Base-by-base conservation (phyloP, 2,888 invertebrate genomes). In the Aphodius granarius region DNA sequence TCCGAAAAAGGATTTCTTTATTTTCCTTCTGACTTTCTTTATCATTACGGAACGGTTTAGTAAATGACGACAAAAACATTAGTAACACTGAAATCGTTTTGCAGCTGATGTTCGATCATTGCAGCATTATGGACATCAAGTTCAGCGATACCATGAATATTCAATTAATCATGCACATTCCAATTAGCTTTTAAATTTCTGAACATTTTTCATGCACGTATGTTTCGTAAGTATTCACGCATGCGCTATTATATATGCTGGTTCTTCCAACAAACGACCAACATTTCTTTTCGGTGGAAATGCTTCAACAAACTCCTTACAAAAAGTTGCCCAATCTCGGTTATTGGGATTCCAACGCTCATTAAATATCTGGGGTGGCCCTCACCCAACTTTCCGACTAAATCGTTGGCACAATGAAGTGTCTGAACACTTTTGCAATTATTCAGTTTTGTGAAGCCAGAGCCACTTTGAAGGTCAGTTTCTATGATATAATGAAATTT, bases 201-300 rank as follows among this genome's bases (percentile, higher is more conserved):
- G 5, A 82, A 71, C 66, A 78, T 70, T 80, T 82, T 75, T 81
- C 63, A 75, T 79, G 78, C 63, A 81, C 79, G 76, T 81, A 80
- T 5, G 77, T 21, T 20, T 76, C 77, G 66, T 81, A 81, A 13
- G 79, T 80, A 63, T 80, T 81, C 66, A 73, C 78, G 2, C 63
- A 17, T 19, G 18, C 18, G 20, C 66, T 66, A 13, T 66, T 66
- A 66, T 17, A 66, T 17, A 18, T 66, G 66, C n/a, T 19, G 66
- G 17, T 66, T 66, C 66, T 66, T 66, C 66, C 19, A 66, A 20
- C 18, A 66, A 66, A 20, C 66, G 66, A 20, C 66, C 66, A 6
- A 66, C 9, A 9, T 66, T 66, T 66, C 66, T 18, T 66, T 66
- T 66, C 0, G 73, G 78, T 18, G 81, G 82, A 78, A 81, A 81